Percentiles rank a stretch among this genome's conserved stretches.
These are phyloP conservation scores for Lithophane ornitopus DNA, from an alignment of 2,888 invertebrate species.

Conservation along the genomic window DNA sequence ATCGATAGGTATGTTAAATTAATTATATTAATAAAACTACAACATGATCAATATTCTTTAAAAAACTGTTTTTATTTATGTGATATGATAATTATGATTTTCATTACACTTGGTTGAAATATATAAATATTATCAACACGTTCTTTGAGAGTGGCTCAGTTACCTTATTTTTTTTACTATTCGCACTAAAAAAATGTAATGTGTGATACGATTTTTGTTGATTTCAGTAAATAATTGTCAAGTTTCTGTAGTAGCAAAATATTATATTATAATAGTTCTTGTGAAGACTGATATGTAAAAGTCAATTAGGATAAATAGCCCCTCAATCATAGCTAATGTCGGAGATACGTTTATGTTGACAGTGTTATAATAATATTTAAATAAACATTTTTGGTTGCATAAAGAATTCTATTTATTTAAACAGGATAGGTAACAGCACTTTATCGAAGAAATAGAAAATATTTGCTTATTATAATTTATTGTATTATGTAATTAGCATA, in stretches of 20 bases:
- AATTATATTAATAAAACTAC: background rate
- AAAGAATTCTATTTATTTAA: constrained; percentile 46
- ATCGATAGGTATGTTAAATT: constrained; percentile 1
- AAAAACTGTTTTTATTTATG: constrained; percentile 11
- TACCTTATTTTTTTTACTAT: constrained; percentile 5
- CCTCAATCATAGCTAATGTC: constrained; percentile 40
- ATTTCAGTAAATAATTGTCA: constrained; percentile 54
- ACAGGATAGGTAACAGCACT: constrained; percentile 30
- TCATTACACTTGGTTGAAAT: constrained; percentile 8
- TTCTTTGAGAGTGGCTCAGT: background rate
- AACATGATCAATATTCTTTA: constrained; percentile 20
- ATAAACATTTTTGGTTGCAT: constrained; percentile 33
- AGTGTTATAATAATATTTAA: constrained; percentile 28
- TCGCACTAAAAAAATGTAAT: background rate
- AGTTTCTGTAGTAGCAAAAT: constrained; percentile 51
- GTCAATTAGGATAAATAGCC: constrained; percentile 69
- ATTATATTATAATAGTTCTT: constrained; percentile 62
- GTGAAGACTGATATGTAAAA: constrained; percentile 69
- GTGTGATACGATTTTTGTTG: constrained; percentile 3
- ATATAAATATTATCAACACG: constrained; percentile 10
- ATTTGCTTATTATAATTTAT: constrained; percentile 65
- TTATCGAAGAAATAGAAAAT: constrained; percentile 34
- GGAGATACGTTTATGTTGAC: constrained; percentile 27
- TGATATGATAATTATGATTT: constrained; percentile 3
- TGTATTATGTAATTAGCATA: constrained; percentile 56